phyloP scores from a whole-genome alignment of 2,797 vertebrate genomes.

The Cottoperca gobio region DNA sequence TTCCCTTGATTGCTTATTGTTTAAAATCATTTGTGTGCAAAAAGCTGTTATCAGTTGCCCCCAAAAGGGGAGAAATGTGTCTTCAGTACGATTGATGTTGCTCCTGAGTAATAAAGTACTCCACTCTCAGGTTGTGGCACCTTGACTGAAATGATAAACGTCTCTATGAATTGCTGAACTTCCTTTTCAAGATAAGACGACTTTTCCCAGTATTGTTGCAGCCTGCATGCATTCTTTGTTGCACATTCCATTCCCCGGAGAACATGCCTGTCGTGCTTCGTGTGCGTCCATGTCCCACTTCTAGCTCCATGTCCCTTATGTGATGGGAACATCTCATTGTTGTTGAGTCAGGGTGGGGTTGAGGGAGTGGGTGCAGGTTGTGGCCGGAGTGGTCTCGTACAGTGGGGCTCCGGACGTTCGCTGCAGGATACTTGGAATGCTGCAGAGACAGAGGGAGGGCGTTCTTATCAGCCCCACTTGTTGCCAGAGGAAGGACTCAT shows the following conservation, averaged over 20 bases:
- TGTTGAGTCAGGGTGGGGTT: conserved; percentile 37
- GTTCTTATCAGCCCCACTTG: conserved; percentile 35
- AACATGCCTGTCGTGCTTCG: conserved; percentile 60
- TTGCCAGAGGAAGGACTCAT: conserved; percentile 52
- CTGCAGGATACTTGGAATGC: conserved; percentile 64
- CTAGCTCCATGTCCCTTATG: conserved; percentile 24
- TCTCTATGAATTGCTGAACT: conserved; percentile 51
- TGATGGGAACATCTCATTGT: conserved; percentile 71
- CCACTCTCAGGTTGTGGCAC: conserved; percentile 11
- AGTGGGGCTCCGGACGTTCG: conserved; percentile 44
- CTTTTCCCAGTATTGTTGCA: conserved; percentile 78
- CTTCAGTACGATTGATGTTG: not conserved
- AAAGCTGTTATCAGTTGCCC: not conserved
- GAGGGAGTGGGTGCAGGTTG: conserved; percentile 50
- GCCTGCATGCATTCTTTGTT: conserved; percentile 62
- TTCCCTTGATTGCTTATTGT: not conserved
- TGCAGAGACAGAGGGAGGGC: conserved; percentile 56
- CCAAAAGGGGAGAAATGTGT: conserved; percentile 9
- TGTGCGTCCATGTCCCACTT: conserved; percentile 62
- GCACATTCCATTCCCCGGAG: conserved; percentile 64
- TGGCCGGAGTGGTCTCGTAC: conserved; percentile 20
- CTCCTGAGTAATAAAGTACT: not conserved
- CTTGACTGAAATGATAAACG: conserved; percentile 2
- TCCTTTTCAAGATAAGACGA: conserved; percentile 61
- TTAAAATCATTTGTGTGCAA: not conserved